Evolutionary conservation across 2,888 invertebrate genomes (phyloP).

Genomic region (Heterodera filipjevi): DNA sequence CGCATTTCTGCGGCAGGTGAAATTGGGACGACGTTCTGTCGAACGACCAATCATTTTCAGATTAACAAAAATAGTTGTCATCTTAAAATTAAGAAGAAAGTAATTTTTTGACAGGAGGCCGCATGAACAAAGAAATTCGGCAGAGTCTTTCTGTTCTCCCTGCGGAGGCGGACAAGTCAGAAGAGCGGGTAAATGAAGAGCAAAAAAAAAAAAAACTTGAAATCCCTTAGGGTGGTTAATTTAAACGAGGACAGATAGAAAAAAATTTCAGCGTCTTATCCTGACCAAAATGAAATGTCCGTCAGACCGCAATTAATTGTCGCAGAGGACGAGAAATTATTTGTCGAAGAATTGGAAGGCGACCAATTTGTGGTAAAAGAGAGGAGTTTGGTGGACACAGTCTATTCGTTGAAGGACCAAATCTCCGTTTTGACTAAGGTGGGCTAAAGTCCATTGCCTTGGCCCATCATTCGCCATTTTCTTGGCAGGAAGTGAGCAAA

Average conservation of each 20-base stretch:
- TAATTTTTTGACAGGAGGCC: background rate
- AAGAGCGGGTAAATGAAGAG: background rate
- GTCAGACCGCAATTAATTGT: slow-evolving; percentile 68
- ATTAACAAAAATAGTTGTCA: no score
- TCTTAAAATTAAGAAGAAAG: no score
- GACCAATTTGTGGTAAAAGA: slow-evolving; percentile 68
- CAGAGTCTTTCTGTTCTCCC: slow-evolving; percentile 10
- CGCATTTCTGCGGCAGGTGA: slow-evolving; percentile 32
- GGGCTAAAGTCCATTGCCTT: background rate
- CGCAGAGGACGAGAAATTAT: slow-evolving; percentile 71
- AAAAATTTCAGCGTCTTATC: slow-evolving; percentile 37
- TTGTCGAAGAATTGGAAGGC: slow-evolving; percentile 69
- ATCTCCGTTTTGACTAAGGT: slow-evolving; percentile 74
- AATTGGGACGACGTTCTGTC: background rate
- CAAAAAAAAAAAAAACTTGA: no score
- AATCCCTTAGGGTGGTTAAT: no score
- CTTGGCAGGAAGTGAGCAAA: slow-evolving; percentile 42
- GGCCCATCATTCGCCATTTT: slow-evolving; percentile 8
- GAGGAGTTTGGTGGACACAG: slow-evolving; percentile 77
- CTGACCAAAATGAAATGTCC: slow-evolving; percentile 50
- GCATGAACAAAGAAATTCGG: slow-evolving; percentile 22
- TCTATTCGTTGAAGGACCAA: slow-evolving; percentile 78
- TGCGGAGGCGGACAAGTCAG: slow-evolving; percentile 21
- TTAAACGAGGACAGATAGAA: no score
- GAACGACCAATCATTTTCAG: no score